Percentiles rank a stretch among this genome's conserved stretches.
Conservation (phyloP, 1,140 invertebrate genomes). For the Polypedilum pembai region DNA sequence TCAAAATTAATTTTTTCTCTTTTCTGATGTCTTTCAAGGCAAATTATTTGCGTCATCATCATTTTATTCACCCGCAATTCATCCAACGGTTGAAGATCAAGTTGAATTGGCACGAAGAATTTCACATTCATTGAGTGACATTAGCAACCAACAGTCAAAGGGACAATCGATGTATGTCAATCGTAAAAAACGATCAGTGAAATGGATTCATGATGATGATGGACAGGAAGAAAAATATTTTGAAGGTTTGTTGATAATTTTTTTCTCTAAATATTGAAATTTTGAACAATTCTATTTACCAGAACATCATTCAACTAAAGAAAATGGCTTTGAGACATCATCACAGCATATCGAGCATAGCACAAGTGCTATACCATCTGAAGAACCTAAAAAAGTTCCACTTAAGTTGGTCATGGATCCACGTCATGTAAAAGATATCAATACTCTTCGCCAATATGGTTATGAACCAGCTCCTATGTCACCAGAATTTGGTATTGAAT, state of each 20-base stretch:
- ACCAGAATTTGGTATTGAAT: conserved; percentile 62
- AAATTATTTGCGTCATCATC: conserved; percentile 89
- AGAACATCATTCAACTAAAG: conserved; percentile 33
- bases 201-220: conserved; percentile 90
- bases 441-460: conserved; percentile 51
- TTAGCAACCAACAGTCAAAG: conserved; percentile 82
- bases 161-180: conserved; percentile 95
- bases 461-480: conserved; percentile 53
- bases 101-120: conserved; percentile 84
- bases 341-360: conserved; percentile 31
- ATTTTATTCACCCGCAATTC: conserved; percentile 80
- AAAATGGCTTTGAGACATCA: conserved; percentile 32
- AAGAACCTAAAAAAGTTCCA: conserved; percentile 51
- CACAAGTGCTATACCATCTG: conserved; percentile 29
- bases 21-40: conserved; percentile 56
- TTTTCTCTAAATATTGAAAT: background rate
- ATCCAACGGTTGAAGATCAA: conserved; percentile 92
- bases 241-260: conserved; percentile 25
- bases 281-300: background rate
- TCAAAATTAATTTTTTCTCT: conserved; percentile 22
- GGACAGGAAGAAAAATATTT: conserved; percentile 45
- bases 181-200: conserved; percentile 82
- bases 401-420: conserved; percentile 75
- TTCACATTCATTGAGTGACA: conserved; percentile 83
- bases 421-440: conserved; percentile 60